Percentiles rank a stretch among this genome's conserved stretches.
phyloP scores from a whole-genome alignment of 2,113 vertebrate genomes.

The Syrmaticus mikado region DNA sequence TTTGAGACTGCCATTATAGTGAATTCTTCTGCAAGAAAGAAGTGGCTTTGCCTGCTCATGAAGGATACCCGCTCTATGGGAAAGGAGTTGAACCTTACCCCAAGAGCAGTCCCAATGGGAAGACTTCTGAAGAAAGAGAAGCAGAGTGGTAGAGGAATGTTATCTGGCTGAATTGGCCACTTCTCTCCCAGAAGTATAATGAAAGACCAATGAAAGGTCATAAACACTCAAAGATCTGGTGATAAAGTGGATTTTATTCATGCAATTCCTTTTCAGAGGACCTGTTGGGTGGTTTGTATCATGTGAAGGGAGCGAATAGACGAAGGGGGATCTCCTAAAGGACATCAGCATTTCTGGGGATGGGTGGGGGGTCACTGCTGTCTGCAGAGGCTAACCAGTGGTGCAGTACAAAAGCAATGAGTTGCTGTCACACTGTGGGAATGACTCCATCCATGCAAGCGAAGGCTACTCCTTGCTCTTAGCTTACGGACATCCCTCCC shows the following conservation, averaged over 20 bases:
- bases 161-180: neutral
- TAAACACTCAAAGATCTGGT: neutral
- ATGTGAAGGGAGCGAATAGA: neutral
- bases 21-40: slow-evolving; percentile 54
- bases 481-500: neutral
- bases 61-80: neutral
- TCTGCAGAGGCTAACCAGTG: neutral
- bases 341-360: neutral
- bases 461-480: neutral
- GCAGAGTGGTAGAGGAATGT: neutral
- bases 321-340: neutral
- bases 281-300: neutral
- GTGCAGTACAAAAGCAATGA: accelerated
- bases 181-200: neutral
- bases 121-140: neutral
- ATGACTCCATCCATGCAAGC: neutral
- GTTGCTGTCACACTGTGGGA: neutral
- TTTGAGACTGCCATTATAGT: neutral
- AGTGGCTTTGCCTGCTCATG: neutral
- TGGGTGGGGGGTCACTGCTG: neutral
- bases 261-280: slow-evolving; percentile 7
- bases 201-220: neutral
- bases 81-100: neutral
- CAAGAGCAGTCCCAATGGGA: accelerated
- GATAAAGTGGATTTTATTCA: slow-evolving; percentile 10